Base-by-base conservation (phyloP, 2,113 vertebrate genomes). In the Micronycteris hirsuta region DNA sequence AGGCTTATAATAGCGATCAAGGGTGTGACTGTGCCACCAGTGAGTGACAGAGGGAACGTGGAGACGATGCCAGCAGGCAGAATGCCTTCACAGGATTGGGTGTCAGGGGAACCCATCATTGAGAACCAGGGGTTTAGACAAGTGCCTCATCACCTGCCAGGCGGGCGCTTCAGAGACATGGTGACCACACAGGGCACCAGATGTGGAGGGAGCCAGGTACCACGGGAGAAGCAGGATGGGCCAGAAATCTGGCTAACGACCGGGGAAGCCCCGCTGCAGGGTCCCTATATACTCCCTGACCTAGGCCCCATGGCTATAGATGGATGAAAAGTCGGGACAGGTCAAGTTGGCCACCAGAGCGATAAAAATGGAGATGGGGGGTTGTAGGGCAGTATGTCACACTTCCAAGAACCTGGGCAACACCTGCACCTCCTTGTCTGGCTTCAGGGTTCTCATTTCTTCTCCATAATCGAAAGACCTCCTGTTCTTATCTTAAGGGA, bases 341-440 rank as follows among this genome's bases (percentile, higher is more conserved):
- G 81, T 41, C 24, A 33, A 4, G 63, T 15, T 38, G 41, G 47
- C 26, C 80, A 24, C 33, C 14, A 61, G 24, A 9, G 28, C 9
- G 33, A 47, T 28, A 33, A 33, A 20, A 38, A 24, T 26, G 43
- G 52, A 65, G 49, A 47, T 9, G 7, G 16, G 10, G 13, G 43
- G 7, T n/a, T 5, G 54, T 20, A 56, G 7, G 54, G 6, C 15
- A 68, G 12, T 3, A 4, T 11, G 0, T 45, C 14, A 22, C 2
- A 47, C 7, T 56, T 47, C 16, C 0, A 17, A 74, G 67, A 22
- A 26, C 10, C n/a, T 11, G 41, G 19, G 9, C 10, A 38, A 10
- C 31, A 4, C 4, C 36, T 3, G 11, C 22, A 4, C 17, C 41
- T 47, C 56, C 12, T 54, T 26, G 11, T 14, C n/a, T 95, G 45